Evolutionary conservation across 2,888 invertebrate species (phyloP).

Genomic region (Orchesella flavescens): DNA sequence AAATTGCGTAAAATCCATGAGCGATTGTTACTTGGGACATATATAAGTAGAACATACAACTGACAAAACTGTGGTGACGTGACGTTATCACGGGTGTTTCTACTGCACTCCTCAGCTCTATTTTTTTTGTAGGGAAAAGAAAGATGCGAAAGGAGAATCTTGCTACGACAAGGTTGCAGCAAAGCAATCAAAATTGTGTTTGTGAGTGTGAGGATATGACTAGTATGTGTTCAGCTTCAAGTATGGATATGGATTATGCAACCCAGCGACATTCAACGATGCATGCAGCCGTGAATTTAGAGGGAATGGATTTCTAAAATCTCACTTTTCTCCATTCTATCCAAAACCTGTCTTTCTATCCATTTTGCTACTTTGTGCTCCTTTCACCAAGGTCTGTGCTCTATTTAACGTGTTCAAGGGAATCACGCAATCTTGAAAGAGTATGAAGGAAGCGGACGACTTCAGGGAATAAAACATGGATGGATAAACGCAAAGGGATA

Average conservation of each 20-base stretch:
- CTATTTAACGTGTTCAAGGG: neutral
- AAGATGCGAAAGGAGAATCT: no score
- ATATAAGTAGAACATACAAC: no score
- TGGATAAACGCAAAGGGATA: no score
- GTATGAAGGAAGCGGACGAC: neutral
- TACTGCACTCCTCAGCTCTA: constrained; percentile 17
- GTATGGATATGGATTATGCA: constrained; percentile 21
- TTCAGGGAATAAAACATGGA: no score
- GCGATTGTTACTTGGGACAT: no score
- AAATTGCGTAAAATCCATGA: no score
- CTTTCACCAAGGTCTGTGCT: no score
- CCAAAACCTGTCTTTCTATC: neutral
- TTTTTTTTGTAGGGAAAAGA: neutral
- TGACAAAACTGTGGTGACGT: neutral
- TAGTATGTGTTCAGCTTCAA: neutral
- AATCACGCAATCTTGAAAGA: neutral
- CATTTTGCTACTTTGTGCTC: constrained; percentile 11
- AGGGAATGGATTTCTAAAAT: constrained; percentile 16
- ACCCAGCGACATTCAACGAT: constrained; percentile 12
- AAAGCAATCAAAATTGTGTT: constrained; percentile 49
- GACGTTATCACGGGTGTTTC: constrained; percentile 8
- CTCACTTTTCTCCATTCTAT: constrained; percentile 8
- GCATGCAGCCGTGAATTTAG: constrained; percentile 26
- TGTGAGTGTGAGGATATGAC: constrained; percentile 3
- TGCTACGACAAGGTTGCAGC: constrained; percentile 27